phyloP scores from a whole-genome alignment of 2,113 vertebrate genomes.

The Laterallus jamaicensis region DNA sequence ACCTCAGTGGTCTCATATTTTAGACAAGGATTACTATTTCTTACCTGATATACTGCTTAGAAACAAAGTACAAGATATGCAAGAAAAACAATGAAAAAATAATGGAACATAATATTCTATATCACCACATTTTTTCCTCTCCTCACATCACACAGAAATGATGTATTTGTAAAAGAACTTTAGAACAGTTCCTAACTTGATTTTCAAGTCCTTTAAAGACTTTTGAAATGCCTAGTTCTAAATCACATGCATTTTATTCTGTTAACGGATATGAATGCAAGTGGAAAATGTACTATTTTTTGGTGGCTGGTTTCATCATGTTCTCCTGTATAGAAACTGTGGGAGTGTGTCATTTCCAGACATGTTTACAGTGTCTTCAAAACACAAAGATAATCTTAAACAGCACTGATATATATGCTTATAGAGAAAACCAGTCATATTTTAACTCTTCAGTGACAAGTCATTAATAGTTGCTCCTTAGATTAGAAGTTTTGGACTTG shows the following conservation, averaged over 20 bases:
- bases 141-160: background rate
- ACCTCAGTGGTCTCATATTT: background rate
- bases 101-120: background rate
- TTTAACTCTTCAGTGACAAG: conserved; percentile 10
- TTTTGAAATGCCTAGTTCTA: conserved; percentile 35
- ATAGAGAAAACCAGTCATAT: background rate
- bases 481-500: background rate
- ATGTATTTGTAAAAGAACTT: background rate
- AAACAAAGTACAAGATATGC: background rate
- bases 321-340: conserved; percentile 31
- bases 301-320: conserved; percentile 62
- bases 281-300: conserved; percentile 68
- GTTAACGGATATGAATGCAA: conserved; percentile 48
- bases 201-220: conserved; percentile 18
- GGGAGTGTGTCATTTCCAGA: conserved; percentile 47
- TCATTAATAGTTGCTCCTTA: background rate
- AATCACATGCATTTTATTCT: conserved; percentile 52
- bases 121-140: background rate
- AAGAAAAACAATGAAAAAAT: background rate
- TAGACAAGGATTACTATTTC: background rate
- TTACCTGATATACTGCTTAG: background rate
- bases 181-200: background rate
- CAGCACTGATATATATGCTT: background rate
- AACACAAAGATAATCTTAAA: conserved; percentile 49
- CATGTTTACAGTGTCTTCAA: conserved; percentile 24